Evolutionary conservation across 2,888 invertebrate species (phyloP).

Genomic region (Ochropleura plecta): DNA sequence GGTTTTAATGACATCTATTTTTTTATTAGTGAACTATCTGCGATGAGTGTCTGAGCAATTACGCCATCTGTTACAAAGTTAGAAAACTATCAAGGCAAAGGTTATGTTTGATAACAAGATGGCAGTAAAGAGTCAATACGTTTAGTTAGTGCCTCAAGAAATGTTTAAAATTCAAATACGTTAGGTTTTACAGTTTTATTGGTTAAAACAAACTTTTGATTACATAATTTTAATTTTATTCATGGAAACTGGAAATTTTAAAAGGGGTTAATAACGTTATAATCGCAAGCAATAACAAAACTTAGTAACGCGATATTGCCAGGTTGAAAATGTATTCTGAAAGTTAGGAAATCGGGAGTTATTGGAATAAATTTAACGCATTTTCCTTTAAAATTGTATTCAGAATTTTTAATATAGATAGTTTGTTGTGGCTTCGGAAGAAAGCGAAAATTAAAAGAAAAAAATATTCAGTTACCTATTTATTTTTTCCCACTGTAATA

Average conservation of each 20-base stretch:
- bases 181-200: background rate
- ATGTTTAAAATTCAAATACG: background rate
- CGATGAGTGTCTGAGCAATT: accelerated
- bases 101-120: conserved; percentile 4
- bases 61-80: conserved; percentile 1
- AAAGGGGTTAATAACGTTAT: background rate
- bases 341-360: conserved; percentile 6
- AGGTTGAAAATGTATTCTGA: background rate
- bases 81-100: background rate
- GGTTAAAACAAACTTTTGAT: accelerated
- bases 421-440: background rate
- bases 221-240: background rate
- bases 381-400: background rate
- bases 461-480: background rate
- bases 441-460: background rate
- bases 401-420: background rate
- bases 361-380: background rate
- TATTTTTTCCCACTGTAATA: background rate
- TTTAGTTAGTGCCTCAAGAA: background rate
- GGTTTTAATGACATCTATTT: conserved; percentile 56
- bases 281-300: conserved; percentile 24
- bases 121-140: background rate
- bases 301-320: conserved; percentile 29
- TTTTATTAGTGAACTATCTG: background rate
- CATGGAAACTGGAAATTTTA: background rate